These are phyloP conservation scores for Acromyrmex charruanus DNA, from an alignment of 1,140 invertebrate species.

Conservation along the genomic window DNA sequence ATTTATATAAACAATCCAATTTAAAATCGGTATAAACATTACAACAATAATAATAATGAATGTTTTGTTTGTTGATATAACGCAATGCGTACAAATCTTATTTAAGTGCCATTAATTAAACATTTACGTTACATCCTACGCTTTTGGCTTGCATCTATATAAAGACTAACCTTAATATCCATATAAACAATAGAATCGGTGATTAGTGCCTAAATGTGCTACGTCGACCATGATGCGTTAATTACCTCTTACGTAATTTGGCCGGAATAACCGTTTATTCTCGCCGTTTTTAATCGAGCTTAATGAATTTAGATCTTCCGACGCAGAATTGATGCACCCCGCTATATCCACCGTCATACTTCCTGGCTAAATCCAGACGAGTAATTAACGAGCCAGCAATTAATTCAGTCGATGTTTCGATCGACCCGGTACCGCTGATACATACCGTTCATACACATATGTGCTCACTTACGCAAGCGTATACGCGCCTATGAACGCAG, in stretches of 20 bases:
- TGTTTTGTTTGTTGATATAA: neutral
- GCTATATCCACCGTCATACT: slow-evolving; percentile 43
- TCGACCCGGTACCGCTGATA: slow-evolving; percentile 39
- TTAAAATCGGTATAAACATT: neutral
- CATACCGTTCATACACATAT: slow-evolving; percentile 15
- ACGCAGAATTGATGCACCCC: slow-evolving; percentile 45
- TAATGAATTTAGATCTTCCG: slow-evolving; percentile 62
- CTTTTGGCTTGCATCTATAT: neutral
- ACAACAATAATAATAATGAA: neutral
- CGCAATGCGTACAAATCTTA: neutral
- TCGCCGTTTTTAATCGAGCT: slow-evolving; percentile 48
- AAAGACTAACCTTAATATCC: slow-evolving; percentile 30
- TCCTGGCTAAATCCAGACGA: slow-evolving; percentile 55
- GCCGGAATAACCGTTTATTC: slow-evolving; percentile 33
- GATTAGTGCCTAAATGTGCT: slow-evolving; percentile 17
- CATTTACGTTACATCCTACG: neutral
- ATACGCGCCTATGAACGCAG: neutral
- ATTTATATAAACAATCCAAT: neutral
- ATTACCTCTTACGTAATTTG: slow-evolving; percentile 31
- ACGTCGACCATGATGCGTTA: neutral
- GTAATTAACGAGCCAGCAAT: slow-evolving; percentile 71
- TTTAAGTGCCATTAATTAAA: slow-evolving; percentile 6
- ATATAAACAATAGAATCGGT: neutral
- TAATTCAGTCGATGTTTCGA: slow-evolving; percentile 66
- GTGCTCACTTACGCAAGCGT: neutral